phyloP scores from a whole-genome alignment of 2,797 vertebrate species.

The Protonibea diacanthus region DNA sequence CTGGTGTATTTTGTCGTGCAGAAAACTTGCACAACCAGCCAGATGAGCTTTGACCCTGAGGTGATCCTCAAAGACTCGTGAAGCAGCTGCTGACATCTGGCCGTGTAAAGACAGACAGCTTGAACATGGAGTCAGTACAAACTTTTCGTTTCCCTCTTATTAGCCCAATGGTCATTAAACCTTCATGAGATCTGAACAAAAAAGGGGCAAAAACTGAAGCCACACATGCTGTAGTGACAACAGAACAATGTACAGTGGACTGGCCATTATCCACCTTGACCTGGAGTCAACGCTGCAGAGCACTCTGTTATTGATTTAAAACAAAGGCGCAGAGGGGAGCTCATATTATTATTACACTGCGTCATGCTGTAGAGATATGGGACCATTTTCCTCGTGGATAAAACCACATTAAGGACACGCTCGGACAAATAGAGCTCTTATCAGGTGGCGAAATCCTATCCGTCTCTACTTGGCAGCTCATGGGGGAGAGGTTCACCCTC shows the following conservation, averaged over 20 bases:
- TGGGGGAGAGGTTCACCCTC: slow-evolving; percentile 33
- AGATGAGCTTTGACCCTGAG: slow-evolving; percentile 14
- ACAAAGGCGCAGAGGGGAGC: slow-evolving; percentile 37
- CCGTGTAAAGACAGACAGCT: neutral
- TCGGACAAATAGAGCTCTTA: slow-evolving; percentile 42
- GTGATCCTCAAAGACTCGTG: slow-evolving; percentile 20
- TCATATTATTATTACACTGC: slow-evolving; percentile 39
- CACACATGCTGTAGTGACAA: neutral
- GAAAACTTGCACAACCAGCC: neutral
- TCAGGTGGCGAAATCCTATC: slow-evolving; percentile 51
- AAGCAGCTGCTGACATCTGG: slow-evolving; percentile 45
- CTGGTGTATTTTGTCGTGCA: neutral
- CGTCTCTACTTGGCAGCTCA: slow-evolving; percentile 22
- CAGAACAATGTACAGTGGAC: neutral
- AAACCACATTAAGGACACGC: slow-evolving; percentile 45
- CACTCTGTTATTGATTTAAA: slow-evolving; percentile 54
- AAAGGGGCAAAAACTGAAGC: neutral
- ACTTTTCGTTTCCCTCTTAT: neutral
- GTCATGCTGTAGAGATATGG: slow-evolving; percentile 30
- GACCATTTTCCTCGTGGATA: slow-evolving; percentile 45
- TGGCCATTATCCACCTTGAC: slow-evolving; percentile 38
- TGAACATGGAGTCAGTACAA: neutral
- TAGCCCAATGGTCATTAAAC: slow-evolving; percentile 10
- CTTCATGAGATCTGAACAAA: neutral
- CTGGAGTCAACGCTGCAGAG: slow-evolving; percentile 37